Percentiles rank a stretch among this genome's conserved stretches.
Conservation (phyloP, 2,888 invertebrate species). For the Eupithecia insigniata region DNA sequence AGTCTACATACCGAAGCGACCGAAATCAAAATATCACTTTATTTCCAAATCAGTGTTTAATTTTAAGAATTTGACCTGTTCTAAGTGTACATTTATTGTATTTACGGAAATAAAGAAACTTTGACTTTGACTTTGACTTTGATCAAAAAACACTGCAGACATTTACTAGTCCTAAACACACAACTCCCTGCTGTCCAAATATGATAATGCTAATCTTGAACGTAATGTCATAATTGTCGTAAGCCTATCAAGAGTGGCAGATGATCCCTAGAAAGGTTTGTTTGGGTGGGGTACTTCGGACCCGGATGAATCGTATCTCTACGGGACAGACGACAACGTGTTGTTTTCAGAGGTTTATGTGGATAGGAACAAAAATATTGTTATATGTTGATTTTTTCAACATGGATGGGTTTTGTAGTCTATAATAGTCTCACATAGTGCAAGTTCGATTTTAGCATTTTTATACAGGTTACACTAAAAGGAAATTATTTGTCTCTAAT, state of each 20-base stretch:
- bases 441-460: no score
- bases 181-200: constrained; percentile 5
- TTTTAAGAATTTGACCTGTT: no score
- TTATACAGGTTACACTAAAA: no score
- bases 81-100: no score
- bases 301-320: constrained; percentile 8
- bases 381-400: background rate
- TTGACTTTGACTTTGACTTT: no score
- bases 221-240: constrained; percentile 9
- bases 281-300: constrained; percentile 1
- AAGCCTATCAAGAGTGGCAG: constrained; percentile 6
- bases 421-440: no score
- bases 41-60: no score
- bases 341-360: background rate
- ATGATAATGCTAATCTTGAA: constrained; percentile 10
- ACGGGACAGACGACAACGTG: background rate
- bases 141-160: no score
- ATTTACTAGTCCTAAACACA: constrained; percentile 1
- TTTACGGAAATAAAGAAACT: no score
- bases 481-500: no score
- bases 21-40: no score
- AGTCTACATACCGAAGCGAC: no score
- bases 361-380: background rate
- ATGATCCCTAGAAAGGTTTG: constrained; percentile 13
- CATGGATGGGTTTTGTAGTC: background rate